Percentiles rank a stretch among this genome's conserved stretches.
Conservation (phyloP, 2,797 vertebrate species). For the Sphenopsis melanotis region DNA sequence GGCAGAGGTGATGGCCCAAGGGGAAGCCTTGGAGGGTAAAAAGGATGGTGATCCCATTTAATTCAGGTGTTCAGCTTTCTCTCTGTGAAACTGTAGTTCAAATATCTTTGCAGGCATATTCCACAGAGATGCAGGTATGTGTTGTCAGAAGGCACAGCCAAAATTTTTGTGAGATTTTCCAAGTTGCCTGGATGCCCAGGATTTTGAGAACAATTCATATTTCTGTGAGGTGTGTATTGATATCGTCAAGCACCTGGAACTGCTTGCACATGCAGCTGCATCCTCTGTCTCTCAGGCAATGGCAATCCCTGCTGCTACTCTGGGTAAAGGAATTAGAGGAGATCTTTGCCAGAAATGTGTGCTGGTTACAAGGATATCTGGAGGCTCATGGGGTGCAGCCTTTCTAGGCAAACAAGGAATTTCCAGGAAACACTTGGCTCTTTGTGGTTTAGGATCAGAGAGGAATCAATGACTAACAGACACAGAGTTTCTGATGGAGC, state of each 20-base stretch:
- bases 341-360: not conserved
- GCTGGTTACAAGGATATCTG: not conserved
- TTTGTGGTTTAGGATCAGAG: not conserved
- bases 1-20: not conserved
- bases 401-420: not conserved
- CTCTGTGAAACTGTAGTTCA: not conserved
- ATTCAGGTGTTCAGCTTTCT: not conserved
- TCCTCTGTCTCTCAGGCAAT: not conserved
- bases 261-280: not conserved
- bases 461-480: not conserved
- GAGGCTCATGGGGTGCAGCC: not conserved
- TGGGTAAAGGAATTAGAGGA: not conserved
- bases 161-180: not conserved
- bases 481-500: not conserved
- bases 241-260: not conserved
- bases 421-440: not conserved
- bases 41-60: not conserved
- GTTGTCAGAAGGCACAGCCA: not conserved
- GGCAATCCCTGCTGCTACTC: not conserved
- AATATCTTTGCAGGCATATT: not conserved
- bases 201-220: not conserved
- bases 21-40: not conserved
- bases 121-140: accelerated
- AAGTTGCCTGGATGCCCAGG: not conserved
- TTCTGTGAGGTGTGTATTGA: accelerated